phyloP scores from a whole-genome alignment of 2,888 invertebrate genomes.

The Aethes cnicana region DNA sequence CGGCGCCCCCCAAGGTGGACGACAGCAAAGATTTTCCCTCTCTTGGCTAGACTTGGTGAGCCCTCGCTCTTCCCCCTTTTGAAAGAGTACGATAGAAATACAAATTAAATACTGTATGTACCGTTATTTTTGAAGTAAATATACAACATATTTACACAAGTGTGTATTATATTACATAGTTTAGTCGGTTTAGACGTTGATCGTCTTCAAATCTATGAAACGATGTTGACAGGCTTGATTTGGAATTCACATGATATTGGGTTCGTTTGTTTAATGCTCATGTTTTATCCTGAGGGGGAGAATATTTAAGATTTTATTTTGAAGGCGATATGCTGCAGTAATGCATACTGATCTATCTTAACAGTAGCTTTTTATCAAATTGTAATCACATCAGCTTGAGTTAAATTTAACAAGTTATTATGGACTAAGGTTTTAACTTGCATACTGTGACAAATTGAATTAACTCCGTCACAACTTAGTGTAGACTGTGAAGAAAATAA shows the following conservation, averaged over 20 bases:
- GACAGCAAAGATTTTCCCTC: slow-evolving; percentile 98
- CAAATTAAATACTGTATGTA: slow-evolving; percentile 81
- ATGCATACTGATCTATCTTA: slow-evolving; percentile 68
- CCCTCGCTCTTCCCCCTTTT: slow-evolving; percentile 72
- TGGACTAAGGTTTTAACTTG: slow-evolving; percentile 65
- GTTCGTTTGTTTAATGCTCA: slow-evolving; percentile 46
- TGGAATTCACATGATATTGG: slow-evolving; percentile 43
- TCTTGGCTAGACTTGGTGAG: slow-evolving; percentile 86
- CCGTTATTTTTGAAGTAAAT: slow-evolving; percentile 83
- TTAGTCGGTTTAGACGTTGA: slow-evolving; percentile 51
- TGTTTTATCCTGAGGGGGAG: slow-evolving; percentile 65
- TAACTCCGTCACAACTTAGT: slow-evolving; percentile 80
- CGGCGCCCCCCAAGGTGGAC: slow-evolving; percentile 92
- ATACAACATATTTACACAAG: slow-evolving; percentile 81
- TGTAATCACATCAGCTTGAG: slow-evolving; percentile 76
- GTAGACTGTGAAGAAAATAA: slow-evolving; percentile 73
- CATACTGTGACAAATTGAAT: slow-evolving; percentile 74
- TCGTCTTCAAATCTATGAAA: slow-evolving; percentile 35
- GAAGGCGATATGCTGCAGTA: slow-evolving; percentile 66
- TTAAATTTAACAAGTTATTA: slow-evolving; percentile 65
- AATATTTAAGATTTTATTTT: slow-evolving; percentile 70
- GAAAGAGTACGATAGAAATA: slow-evolving; percentile 70
- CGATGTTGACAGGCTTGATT: slow-evolving; percentile 37
- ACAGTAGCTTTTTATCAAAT: slow-evolving; percentile 76
- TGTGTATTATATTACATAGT: slow-evolving; percentile 78